Conservation (phyloP, 1,140 invertebrate genomes). For the Solenopsis invicta region DNA sequence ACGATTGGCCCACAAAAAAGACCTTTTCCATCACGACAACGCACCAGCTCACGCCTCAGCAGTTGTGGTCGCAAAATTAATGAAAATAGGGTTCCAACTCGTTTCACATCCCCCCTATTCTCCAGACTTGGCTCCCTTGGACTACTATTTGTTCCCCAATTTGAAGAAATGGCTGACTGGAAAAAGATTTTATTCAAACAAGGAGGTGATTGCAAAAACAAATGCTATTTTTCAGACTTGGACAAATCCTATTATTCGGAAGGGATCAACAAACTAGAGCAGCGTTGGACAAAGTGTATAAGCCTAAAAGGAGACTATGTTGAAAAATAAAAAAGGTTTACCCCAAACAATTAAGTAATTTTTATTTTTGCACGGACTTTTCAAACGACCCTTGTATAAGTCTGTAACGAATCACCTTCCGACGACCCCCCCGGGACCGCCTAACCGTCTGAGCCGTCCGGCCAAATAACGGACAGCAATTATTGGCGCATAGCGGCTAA, state of each 20-base stretch:
- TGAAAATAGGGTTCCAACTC: not conserved
- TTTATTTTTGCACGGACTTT: not conserved
- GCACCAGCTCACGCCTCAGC: slow-evolving; percentile 65
- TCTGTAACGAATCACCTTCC: too few relatives aligned
- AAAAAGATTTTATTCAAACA: not conserved
- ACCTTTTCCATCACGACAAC: slow-evolving; percentile 82
- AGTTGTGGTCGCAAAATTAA: slow-evolving; percentile 8
- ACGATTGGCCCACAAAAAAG: slow-evolving; percentile 71
- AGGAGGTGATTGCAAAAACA: not conserved
- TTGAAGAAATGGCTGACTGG: not conserved
- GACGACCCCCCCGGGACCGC: too few relatives aligned
- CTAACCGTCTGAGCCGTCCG: too few relatives aligned
- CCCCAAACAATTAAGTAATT: not conserved
- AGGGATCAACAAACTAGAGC: too few relatives aligned
- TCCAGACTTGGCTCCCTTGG: not conserved
- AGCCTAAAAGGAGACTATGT: too few relatives aligned
- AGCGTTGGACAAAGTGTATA: too few relatives aligned
- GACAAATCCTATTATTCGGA: too few relatives aligned
- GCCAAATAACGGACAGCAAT: too few relatives aligned
- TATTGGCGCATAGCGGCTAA: too few relatives aligned
- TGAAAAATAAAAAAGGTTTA: not conserved
- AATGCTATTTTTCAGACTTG: too few relatives aligned
- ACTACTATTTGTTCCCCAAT: not conserved
- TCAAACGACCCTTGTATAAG: too few relatives aligned
- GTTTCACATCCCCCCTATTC: not conserved